Evolutionary conservation across 1,140 invertebrate genomes (phyloP).

Genomic region (silkworm (Bombyx mori)): ASM3026992v2 NC_085111.1:13793001-13793500

Average conservation of each 20-base stretch:
- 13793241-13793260: slow-evolving; percentile 22
- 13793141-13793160: slow-evolving; percentile 68
- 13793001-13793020: slow-evolving; percentile 56
- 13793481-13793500: too few species aligned
- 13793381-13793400: not conserved
- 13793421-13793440: too few species aligned
- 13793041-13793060: slow-evolving; percentile 68
- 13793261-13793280: slow-evolving; percentile 8
- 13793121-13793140: slow-evolving; percentile 68
- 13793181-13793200: slow-evolving; percentile 29
- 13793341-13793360: slow-evolving; percentile 47
- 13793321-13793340: slow-evolving; percentile 56
- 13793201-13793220: slow-evolving; percentile 9
- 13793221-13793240: slow-evolving; percentile 20
- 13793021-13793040: slow-evolving; percentile 51
- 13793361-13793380: not conserved
- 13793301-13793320: slow-evolving; percentile 27
- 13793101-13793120: slow-evolving; percentile 64
- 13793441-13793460: not conserved
- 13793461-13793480: too few species aligned
- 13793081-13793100: slow-evolving; percentile 69
- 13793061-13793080: slow-evolving; percentile 72
- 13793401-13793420: not conserved
- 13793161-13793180: slow-evolving; percentile 58
- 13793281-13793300: slow-evolving; percentile 65